Base-by-base conservation (phyloP, 2,888 invertebrate genomes). In the Lasioglossum morio region DNA sequence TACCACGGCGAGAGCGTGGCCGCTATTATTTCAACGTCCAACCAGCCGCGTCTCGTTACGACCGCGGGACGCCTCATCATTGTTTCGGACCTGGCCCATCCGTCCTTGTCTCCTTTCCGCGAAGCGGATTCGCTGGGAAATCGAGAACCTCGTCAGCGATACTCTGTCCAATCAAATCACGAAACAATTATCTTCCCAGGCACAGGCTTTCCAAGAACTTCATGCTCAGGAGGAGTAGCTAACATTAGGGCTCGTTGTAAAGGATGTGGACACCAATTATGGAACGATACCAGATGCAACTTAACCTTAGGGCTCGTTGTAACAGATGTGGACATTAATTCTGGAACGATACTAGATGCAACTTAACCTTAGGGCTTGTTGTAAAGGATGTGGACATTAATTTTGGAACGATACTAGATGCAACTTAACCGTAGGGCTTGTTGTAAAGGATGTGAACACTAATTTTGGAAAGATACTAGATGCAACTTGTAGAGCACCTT, bases 1-100 rank as follows among this genome's bases (percentile, higher is more conserved):
- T 72, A 72, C 57, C 72, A 70, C 37, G 48, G 70, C 77, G 43
- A n/a, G 60, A n/a, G 60, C 30, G 43, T 77, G 73, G 69, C n/a
- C 72, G 53, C 79, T 89, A 72, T 90, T 87, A 85, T 89, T 86
- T 89, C 83, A 75, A 30, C 79, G 53, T 60, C 77, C 80, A 72
- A 87, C 78, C 34, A 30, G 60, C 34, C 72, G 40, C 72, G 85
- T 70, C 77, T 90, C 79, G 87, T 87, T 86, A 87, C 74, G 85
- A 82, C 70, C 79, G 74, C 78, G 80, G 86, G 72, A 85, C 79
- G 80, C 74, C 48, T 75, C 74, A 79, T 87, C 80, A 81, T 87
- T 89, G 80, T 84, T 89, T 48, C 40, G 57, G 73, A 57, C 76
- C 72, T 69, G 77, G 79, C 76, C 43, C 82, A 79, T 86, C 70